Conservation (phyloP, 2,113 vertebrate species). For the Heliornis fulica region DNA sequence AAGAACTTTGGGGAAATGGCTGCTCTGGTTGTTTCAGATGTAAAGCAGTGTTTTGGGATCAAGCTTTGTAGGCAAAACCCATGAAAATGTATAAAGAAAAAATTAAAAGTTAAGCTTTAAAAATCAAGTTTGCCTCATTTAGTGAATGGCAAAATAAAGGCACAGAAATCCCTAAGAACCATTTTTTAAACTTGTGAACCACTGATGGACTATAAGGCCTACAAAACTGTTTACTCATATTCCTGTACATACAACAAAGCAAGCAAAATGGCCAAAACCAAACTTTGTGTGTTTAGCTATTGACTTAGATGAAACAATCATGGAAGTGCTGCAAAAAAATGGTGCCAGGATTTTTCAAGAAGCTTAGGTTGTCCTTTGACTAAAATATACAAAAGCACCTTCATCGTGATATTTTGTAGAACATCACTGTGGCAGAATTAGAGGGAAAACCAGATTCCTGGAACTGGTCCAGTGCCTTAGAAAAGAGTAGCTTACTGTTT, state of each 20-base stretch:
- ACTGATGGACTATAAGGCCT: not conserved
- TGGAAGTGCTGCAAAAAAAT: not conserved
- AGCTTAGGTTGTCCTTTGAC: not conserved
- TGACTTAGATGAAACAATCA: not conserved
- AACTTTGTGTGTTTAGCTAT: not conserved
- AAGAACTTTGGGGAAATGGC: not conserved
- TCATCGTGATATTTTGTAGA: not conserved
- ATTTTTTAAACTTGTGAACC: not conserved
- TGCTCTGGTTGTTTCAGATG: not conserved
- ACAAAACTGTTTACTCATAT: not conserved
- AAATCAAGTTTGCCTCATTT: not conserved
- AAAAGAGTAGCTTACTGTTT: constrained; percentile 5
- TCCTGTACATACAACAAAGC: not conserved
- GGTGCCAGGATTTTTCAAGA: not conserved
- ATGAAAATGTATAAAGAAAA: not conserved
- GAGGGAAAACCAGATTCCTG: not conserved
- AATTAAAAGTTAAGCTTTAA: not conserved
- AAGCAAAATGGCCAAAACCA: not conserved
- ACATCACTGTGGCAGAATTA: not conserved
- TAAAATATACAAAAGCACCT: not conserved
- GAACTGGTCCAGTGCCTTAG: not conserved
- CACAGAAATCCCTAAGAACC: not conserved
- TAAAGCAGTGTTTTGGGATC: not conserved
- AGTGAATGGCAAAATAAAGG: not conserved
- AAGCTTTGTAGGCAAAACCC: not conserved